Base-by-base conservation (phyloP, 2,797 vertebrate genomes). In the Moxostoma hubbsi region DNA sequence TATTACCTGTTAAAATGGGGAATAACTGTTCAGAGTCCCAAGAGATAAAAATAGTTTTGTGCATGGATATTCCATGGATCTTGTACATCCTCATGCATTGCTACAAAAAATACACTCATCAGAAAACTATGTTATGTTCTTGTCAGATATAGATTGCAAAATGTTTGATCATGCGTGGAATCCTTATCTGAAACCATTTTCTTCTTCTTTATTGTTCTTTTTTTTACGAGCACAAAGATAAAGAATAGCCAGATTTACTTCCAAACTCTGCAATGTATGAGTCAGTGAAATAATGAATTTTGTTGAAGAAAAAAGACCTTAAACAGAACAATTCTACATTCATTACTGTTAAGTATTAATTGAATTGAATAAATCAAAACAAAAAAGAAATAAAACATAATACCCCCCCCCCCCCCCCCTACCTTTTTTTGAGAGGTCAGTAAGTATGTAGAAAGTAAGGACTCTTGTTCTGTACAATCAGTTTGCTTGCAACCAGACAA, bases 71-170 rank as follows among this genome's bases (percentile, higher is more conserved):
- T 18, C 6, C 13, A 61, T n/a, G 8, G 24, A 53, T 75, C 66
- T 49, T 67, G 67, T 49, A 9, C 43, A 49, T 15, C 36, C 36
- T 36, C 4, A 53, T 63, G 43, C 45, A 63, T 61, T 55, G 58
- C 54, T 12, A 64, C 59, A 78, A 43, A 24, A 45, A 45, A 49
- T 57, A 53, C 51, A 18, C 13, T 59, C 2, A 15, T 57, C 12
- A 46, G 68, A 71, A 62, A 62, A 18, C 4, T 50, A 36, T 36
- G 36, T 61, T 46, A 65, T 50, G n/a, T 54, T 70, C 45, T 24
- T 71, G 64, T 66, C 70, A 73, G 77, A 65, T 58, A 45, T 13
- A 64, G 61, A 73, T 50, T 64, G 59, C 13, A 64, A 9, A 5
- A 64, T 4, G 12, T 64, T 78, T 70, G 49, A 71, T 62, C 5